Percentiles rank a stretch among this genome's conserved stretches.
phyloP scores from a whole-genome alignment of 1,140 invertebrate genomes.

The Pseudomyrmex pallidus region DNA sequence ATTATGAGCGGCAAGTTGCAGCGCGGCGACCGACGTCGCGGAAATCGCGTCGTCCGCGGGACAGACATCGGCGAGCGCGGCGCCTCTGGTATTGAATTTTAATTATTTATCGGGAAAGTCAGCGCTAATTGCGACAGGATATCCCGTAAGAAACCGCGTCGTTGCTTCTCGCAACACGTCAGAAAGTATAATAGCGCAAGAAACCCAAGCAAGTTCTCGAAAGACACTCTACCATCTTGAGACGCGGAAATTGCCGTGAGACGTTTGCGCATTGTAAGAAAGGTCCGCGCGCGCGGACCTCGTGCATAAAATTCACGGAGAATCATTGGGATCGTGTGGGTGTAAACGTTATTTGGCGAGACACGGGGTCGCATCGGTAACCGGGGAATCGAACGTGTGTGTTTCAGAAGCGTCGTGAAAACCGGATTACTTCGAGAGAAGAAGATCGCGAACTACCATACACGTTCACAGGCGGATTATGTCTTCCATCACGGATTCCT shows the following conservation, averaged over 20 bases:
- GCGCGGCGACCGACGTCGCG: slow-evolving; percentile 48
- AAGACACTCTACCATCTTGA: slow-evolving; percentile 67
- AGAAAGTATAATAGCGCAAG: slow-evolving; percentile 59
- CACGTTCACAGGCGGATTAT: slow-evolving; percentile 57
- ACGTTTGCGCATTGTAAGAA: not conserved
- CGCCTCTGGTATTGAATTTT: slow-evolving; percentile 76
- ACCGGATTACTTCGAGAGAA: slow-evolving; percentile 63
- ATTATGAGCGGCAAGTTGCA: slow-evolving; percentile 60
- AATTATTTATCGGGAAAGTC: slow-evolving; percentile 79
- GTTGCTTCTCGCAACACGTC: slow-evolving; percentile 44
- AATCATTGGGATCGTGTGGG: slow-evolving; percentile 63
- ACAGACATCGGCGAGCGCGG: slow-evolving; percentile 26
- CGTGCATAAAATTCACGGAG: slow-evolving; percentile 47
- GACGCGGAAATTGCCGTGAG: slow-evolving; percentile 42
- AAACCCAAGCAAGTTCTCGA: slow-evolving; percentile 65
- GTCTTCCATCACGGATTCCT: slow-evolving; percentile 8
- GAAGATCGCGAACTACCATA: slow-evolving; percentile 9
- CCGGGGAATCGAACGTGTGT: slow-evolving; percentile 47
- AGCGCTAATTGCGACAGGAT: slow-evolving; percentile 73
- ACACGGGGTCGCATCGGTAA: slow-evolving; percentile 20
- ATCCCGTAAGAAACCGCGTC: slow-evolving; percentile 70
- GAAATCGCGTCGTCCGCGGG: slow-evolving; percentile 29
- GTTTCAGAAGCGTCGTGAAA: slow-evolving; percentile 67
- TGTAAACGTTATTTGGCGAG: slow-evolving; percentile 66
- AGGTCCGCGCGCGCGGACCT: not conserved